Evolutionary conservation across 2,113 vertebrate genomes (phyloP), one percentile per base, ranked within the genome.

Genomic region (Etia nguti): DNA sequence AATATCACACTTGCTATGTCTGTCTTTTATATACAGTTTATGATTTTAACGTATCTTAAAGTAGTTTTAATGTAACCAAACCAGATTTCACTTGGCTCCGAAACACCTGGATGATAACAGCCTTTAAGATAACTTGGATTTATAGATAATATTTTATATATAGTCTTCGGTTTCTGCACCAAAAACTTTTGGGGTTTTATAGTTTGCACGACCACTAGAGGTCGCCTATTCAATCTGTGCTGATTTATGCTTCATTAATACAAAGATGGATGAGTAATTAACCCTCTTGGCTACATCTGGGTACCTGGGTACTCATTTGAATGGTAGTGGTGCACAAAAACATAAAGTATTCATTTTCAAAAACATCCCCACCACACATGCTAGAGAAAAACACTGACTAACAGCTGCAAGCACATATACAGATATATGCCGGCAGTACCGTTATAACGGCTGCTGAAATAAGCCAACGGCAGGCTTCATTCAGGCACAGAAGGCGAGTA

Each of bases 401-500:
- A 75, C 43, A 48, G 24, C 70, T 75, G 26, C 70, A 12, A 77
- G 10, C 4, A 20, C 29, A 75, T 48, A 20, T 48, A 48, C 41
- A 48, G 70, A 48, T 75, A 29, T 20, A 50, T 50, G 70, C 85
- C 29, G 50, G 86, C 90, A 79, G 68, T 83, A 57, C 73, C 34
- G 85, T 88, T 85, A 91, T 24, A 86, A 90, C 62, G 79, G 52
- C 73, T 62, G 88, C 68, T 54, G 89, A 80, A 89, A 88, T 84
- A 82, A 85, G 85, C 83, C 88, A 79, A 85, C 88, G 85, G 80
- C 89, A 87, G 90, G 57, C 89, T 82, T 89, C 87, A 89, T 94
- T 94, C 90, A 92, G 81, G 90, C 86, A 70, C 88, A 90, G 90
- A 92, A 93, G 86, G 86, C 60, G 10, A 87, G 83, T 62, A 60